Evolutionary conservation across 1,140 invertebrate species (phyloP), one percentile per base, ranked within the genome.

Genomic region (Triops cancriformis): DNA sequence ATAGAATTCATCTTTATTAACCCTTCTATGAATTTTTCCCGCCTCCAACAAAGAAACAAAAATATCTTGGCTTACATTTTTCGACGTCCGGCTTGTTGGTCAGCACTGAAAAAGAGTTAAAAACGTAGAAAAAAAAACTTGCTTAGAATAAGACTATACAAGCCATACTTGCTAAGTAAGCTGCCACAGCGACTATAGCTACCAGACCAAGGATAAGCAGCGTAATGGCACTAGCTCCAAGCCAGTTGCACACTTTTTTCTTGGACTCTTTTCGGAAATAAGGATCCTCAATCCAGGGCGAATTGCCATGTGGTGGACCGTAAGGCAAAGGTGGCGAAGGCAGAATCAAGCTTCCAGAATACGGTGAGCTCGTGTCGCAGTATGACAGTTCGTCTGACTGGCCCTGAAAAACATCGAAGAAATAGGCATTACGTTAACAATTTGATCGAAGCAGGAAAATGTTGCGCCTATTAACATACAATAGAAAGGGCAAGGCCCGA

Each of bases 81-180:
- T 73, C 72, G 26, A 76, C 78, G 23, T 81, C 80, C 41, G 79
- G 77, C 28, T 81, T 79, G 72, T 80, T 80, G 27, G 81, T 81
- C 31, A 81, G 75, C 51, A 79, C 79, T 79, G 74, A 7, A 74
- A 76, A 51, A 72, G 73, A 73, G 74, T 80, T n/a, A 81, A 31
- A 18, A 74, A 77, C 9, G 80, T 43, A n/a, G 77, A 45, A 45
- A 75, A 81, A 18, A 11, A 14, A 28, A 31, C 43, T 1, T n/a
- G 4, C n/a, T 80, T 73, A 23, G 7, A 14, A 77, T 18, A 73
- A 28, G 12, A 14, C 31, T 26, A 37, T 37, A 51, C 7, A 85
- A 85, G 76, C 87, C 80, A 87, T 86, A 89, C 88, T 87, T 81
- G 91, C 91, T 88, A 93, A 90, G 85, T 92, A 93, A 75, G 93